Evolutionary conservation across 2,888 invertebrate species (phyloP).

Genomic region (Choreutis nemorana): DNA sequence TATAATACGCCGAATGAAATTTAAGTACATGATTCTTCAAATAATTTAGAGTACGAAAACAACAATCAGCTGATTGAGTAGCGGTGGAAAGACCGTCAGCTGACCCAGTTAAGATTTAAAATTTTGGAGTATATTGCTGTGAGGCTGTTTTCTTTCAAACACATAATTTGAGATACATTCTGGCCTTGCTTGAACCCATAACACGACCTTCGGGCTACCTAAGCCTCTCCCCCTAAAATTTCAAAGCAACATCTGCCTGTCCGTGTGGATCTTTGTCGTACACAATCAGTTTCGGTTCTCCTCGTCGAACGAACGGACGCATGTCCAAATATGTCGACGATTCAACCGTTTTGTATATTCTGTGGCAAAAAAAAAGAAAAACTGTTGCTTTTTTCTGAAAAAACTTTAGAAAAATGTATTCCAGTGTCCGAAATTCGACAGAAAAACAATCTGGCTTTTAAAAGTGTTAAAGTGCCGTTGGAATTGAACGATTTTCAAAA

Average conservation of each 20-base stretch:
- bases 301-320: conserved; percentile 2
- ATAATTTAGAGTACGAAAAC: conserved; percentile 2
- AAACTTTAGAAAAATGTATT: conserved; percentile 2
- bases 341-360: conserved; percentile 1
- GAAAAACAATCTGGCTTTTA: background rate
- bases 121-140: conserved; percentile 1
- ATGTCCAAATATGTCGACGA: background rate
- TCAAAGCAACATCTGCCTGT: background rate
- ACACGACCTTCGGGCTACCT: conserved; percentile 1
- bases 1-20: conserved; percentile 1
- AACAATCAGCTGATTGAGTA: conserved; percentile 2
- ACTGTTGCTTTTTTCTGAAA: background rate
- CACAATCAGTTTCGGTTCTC: conserved; percentile 1
- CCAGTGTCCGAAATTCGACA: conserved; percentile 1
- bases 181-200: background rate
- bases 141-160: background rate
- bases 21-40: conserved; percentile 2
- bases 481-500: conserved; percentile 1
- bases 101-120: conserved; percentile 1
- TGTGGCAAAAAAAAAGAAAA: conserved; percentile 2
- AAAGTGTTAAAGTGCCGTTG: conserved; percentile 2
- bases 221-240: conserved; percentile 1
- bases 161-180: background rate
- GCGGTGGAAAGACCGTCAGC: conserved; percentile 3
- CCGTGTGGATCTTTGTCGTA: background rate